Base-by-base conservation (phyloP, 2,797 vertebrate genomes). In the Lutjanus campechanus region DNA sequence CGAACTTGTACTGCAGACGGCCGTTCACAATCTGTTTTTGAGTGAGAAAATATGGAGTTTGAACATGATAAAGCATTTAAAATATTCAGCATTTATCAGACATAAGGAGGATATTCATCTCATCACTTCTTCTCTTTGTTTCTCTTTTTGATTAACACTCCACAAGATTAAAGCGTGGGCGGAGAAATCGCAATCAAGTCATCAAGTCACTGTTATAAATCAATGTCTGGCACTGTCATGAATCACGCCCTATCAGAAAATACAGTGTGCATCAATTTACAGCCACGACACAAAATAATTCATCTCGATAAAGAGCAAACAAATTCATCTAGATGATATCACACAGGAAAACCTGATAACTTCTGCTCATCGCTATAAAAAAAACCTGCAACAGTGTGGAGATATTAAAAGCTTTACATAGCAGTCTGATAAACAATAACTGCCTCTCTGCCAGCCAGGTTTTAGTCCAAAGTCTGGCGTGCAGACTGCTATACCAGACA, bases 1-100 rank as follows among this genome's bases (percentile, higher is more conserved):
- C 98, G 47, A 99, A 99, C 87, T 97, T 98, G 91, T 98, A 99
- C 59, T 99, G 98, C 43, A 99, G 94, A 9, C 96, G 97, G 15
- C 98, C 98, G 2, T 98, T 97, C 67, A 98, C 96, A 15, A 99
- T 98, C 98, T 99, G 60, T 19, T 53, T 73, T 5, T 20, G 50
- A 58, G n/a, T 12, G 17, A 16, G 9, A 60, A 55, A 74, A 56
- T 1, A 44, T 1, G 8, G 25, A 29, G 29, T 77, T 8, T 22
- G 8, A 61, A 56, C 22, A 10, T 5, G 11, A 46, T 12, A 20
- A 72, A 36, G 29, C 29, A 5, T 36, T 36, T 36, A 36, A 36
- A 36, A 81, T 13, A 53, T 20, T 8, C 10, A 58, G 15, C 7
- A 36, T 7, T 12, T 11, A 7, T 36, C 49, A 63, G 19, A 81